phyloP scores from a whole-genome alignment of 1,140 invertebrate species.

The Drosophila elegans region DNA sequence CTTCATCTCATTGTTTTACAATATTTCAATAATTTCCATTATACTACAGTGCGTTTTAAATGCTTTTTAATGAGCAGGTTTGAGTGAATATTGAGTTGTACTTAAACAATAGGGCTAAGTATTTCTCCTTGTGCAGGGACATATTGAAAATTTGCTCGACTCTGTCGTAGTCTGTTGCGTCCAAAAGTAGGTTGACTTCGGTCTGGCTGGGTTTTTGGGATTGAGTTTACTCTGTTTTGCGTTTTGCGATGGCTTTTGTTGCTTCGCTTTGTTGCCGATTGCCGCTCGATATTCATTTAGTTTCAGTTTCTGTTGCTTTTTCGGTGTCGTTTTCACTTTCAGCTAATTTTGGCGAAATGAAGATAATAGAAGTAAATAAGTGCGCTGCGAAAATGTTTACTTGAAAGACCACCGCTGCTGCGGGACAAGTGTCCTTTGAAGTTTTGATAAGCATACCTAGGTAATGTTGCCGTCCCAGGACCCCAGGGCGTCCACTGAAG shows the following conservation, averaged over 20 bases:
- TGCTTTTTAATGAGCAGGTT: too few species aligned
- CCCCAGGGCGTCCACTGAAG: background rate
- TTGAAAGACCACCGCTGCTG: background rate
- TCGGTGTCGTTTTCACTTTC: slow-evolving; percentile 56
- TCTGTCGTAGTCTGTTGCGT: slow-evolving; percentile 66
- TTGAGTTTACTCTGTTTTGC: slow-evolving; percentile 42
- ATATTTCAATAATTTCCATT: too few species aligned
- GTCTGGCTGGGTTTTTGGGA: slow-evolving; percentile 31
- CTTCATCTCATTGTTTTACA: too few species aligned
- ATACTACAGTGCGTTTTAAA: too few species aligned
- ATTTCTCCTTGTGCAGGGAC: slow-evolving; percentile 22
- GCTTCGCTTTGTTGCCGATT: slow-evolving; percentile 22
- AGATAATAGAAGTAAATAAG: slow-evolving; percentile 28
- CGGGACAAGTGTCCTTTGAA: slow-evolving; percentile 41
- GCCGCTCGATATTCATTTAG: slow-evolving; percentile 35
- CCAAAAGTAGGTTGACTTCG: slow-evolving; percentile 75
- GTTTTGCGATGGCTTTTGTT: slow-evolving; percentile 21
- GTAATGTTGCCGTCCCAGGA: slow-evolving; percentile 26
- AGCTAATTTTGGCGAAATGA: slow-evolving; percentile 56
- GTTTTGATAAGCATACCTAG: slow-evolving; percentile 51
- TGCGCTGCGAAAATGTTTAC: slow-evolving; percentile 22
- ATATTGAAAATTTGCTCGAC: slow-evolving; percentile 9
- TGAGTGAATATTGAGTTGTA: too few species aligned
- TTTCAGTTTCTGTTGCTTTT: slow-evolving; percentile 59
- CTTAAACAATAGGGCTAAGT: background rate